Percentiles rank a stretch among this genome's conserved stretches.
Evolutionary conservation across 2,888 invertebrate species (phyloP).

Genomic region (Agrochola macilenta): DNA sequence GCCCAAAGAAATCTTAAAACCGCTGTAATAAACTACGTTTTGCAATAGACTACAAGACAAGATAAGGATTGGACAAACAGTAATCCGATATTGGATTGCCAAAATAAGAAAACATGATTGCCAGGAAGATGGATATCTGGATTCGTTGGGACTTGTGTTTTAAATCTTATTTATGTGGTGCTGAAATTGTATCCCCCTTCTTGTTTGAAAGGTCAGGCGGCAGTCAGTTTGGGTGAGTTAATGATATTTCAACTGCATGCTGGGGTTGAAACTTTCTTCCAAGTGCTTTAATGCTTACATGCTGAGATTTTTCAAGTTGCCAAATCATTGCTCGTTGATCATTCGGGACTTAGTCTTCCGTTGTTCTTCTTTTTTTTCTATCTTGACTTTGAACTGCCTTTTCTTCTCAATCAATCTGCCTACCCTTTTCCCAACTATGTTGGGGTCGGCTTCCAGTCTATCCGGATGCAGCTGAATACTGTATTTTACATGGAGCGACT

Average conservation of each 20-base stretch:
- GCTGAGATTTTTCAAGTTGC: not conserved
- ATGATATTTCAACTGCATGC: conserved; percentile 6
- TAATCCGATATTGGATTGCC: conserved; percentile 59
- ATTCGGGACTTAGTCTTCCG: not conserved
- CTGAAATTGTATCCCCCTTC: conserved; percentile 48
- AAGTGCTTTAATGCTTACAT: not conserved
- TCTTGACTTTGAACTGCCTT: no score
- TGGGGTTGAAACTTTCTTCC: not conserved
- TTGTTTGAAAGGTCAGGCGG: conserved; percentile 39
- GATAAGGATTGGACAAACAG: conserved; percentile 52
- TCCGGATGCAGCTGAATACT: no score
- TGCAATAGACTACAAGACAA: conserved; percentile 54
- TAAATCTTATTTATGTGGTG: conserved; percentile 54
- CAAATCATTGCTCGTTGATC: not conserved
- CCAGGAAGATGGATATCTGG: conserved; percentile 49
- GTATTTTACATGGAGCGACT: no score
- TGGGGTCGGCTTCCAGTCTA: no score
- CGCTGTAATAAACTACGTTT: conserved; percentile 55
- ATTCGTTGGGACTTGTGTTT: conserved; percentile 30
- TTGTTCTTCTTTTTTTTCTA: not conserved
- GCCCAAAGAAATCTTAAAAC: conserved; percentile 44
- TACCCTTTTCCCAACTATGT: no score
- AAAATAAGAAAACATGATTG: conserved; percentile 59
- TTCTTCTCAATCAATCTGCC: no score
- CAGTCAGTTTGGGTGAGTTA: conserved; percentile 9